These are phyloP conservation scores for Pituophis catenifer DNA, from an alignment of 2,113 vertebrate species.

Conservation along the genomic window DNA sequence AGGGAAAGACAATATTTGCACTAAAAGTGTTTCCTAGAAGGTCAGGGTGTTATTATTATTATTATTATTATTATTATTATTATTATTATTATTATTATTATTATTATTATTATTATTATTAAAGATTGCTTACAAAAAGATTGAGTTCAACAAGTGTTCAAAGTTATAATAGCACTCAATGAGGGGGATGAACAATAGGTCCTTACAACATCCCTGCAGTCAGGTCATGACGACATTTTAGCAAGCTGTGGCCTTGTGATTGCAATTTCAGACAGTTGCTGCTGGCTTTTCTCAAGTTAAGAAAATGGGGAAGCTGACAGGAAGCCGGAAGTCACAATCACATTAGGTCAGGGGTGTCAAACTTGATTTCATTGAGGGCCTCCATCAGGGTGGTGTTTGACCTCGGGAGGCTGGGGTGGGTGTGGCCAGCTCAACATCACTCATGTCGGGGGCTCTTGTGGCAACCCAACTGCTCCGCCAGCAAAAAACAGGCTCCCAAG, in stretches of 20 bases:
- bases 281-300: neutral
- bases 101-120: too few relatives aligned
- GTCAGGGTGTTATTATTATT: neutral
- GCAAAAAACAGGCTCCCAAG: too few relatives aligned
- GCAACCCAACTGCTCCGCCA: too few relatives aligned
- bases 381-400: too few relatives aligned
- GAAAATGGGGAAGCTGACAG: neutral
- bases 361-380: too few relatives aligned
- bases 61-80: too few relatives aligned
- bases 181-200: neutral
- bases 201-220: neutral
- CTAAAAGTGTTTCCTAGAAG: slow-evolving; percentile 6
- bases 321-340: neutral
- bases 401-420: too few relatives aligned
- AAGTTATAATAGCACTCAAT: neutral
- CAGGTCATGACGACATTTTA: neutral
- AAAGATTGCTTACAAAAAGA: neutral
- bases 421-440: too few relatives aligned
- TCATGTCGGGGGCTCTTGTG: too few relatives aligned
- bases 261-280: neutral
- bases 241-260: neutral
- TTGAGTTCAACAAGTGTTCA: neutral
- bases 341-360: neutral
- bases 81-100: neutral
- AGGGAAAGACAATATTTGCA: slow-evolving; percentile 17